These are phyloP conservation scores for Drosophila lowei DNA, from an alignment of 1,140 invertebrate genomes.

Conservation along the genomic window DNA sequence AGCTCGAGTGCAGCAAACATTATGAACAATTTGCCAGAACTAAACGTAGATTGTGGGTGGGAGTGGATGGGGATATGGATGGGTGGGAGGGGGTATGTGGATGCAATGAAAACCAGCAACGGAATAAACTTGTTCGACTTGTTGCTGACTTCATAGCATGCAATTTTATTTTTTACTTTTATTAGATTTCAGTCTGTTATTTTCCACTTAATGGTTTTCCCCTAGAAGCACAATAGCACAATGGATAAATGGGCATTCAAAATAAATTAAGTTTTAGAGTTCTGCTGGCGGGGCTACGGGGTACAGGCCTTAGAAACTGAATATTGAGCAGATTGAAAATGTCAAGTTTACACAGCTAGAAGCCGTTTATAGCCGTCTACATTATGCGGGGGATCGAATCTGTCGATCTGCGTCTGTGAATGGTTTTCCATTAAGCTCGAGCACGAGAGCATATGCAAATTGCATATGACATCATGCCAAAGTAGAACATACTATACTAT, in stretches of 20 bases:
- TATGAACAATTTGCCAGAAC: conserved; percentile 50
- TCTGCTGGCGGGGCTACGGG: no score
- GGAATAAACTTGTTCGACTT: conserved; percentile 37
- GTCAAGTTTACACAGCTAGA: conserved; percentile 54
- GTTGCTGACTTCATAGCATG: conserved; percentile 64
- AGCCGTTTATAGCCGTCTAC: conserved; percentile 43
- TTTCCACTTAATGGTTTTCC: conserved; percentile 62
- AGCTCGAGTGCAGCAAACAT: conserved; percentile 27
- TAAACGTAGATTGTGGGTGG: conserved; percentile 37
- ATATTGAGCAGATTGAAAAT: conserved; percentile 45
- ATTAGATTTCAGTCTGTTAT: conserved; percentile 38
- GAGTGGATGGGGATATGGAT: no score
- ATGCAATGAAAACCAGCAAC: conserved; percentile 37
- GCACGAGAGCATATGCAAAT: conserved; percentile 60
- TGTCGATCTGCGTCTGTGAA: conserved; percentile 58
- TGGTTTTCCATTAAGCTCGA: conserved; percentile 67
- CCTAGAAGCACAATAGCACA: conserved; percentile 10
- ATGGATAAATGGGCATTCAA: conserved; percentile 36
- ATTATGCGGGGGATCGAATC: conserved; percentile 13
- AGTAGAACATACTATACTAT: conserved; percentile 29
- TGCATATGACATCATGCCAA: conserved; percentile 69
- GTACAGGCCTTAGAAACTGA: conserved; percentile 10
- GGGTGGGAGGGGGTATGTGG: neutral
- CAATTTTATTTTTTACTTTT: conserved; percentile 43
- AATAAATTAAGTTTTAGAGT: conserved; percentile 32